These are phyloP conservation scores for Riparia riparia DNA, from an alignment of 2,113 vertebrate genomes.

Conservation along the genomic window DNA sequence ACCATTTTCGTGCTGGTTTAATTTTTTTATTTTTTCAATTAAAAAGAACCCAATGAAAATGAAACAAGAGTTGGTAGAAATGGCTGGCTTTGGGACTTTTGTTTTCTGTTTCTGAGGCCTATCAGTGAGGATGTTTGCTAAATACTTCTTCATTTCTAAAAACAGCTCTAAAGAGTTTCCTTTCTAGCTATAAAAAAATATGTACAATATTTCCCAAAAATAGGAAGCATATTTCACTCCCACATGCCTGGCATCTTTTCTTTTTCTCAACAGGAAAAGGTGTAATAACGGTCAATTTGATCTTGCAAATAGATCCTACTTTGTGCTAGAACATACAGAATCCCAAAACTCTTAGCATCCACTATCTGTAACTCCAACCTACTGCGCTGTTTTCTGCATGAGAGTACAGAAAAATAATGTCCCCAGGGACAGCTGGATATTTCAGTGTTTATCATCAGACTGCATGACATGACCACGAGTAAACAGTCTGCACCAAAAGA, in stretches of 20 bases:
- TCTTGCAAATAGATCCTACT: background rate
- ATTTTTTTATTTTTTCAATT: background rate
- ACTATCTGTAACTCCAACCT: background rate
- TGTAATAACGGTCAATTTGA: background rate
- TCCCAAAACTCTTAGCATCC: background rate
- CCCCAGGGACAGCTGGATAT: background rate
- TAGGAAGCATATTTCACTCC: background rate
- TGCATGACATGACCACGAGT: background rate
- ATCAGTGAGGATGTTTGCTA: background rate
- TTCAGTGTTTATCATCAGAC: background rate
- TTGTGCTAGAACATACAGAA: background rate
- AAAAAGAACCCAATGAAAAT: background rate
- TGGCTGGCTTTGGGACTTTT: background rate
- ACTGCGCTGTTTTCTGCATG: background rate
- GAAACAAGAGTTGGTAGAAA: background rate
- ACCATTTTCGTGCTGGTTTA: background rate
- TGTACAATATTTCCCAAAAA: background rate
- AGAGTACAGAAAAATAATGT: background rate
- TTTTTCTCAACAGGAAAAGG: constrained; percentile 23
- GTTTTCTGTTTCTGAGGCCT: background rate
- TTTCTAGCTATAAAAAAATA: background rate
- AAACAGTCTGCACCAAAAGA: constrained; percentile 10
- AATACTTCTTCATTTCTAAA: background rate
- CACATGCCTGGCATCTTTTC: background rate
- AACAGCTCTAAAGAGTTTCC: background rate